Conservation (phyloP, 2,797 vertebrate genomes). For the Pipistrellus nathusii region DNA sequence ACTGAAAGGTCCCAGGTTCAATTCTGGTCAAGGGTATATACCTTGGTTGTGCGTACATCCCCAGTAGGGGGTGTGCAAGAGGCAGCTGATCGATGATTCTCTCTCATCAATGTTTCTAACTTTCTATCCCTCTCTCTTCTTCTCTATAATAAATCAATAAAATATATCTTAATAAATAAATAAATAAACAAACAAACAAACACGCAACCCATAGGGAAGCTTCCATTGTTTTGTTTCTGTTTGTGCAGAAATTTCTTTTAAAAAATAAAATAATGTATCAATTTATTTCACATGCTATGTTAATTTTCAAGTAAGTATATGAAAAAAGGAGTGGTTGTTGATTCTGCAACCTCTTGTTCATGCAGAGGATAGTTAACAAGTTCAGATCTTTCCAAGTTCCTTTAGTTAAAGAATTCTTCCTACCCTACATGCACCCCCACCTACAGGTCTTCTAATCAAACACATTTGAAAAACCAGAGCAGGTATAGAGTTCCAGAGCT, state of each 20-base stretch:
- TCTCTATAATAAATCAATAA: no score
- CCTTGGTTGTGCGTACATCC: no score
- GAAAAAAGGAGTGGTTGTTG: background rate
- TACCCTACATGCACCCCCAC: background rate
- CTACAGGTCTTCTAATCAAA: background rate
- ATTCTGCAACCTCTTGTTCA: background rate
- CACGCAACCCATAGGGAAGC: background rate
- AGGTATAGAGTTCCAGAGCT: background rate
- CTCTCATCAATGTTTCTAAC: no score
- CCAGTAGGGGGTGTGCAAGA: no score
- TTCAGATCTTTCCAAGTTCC: background rate
- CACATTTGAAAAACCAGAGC: background rate
- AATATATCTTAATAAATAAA: no score
- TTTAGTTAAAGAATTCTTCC: background rate
- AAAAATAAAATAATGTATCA: background rate
- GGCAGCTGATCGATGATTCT: no score
- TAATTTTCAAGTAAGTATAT: conserved; percentile 22
- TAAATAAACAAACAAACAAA: no score
- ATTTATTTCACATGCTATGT: background rate
- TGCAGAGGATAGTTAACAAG: background rate
- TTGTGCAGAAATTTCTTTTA: background rate
- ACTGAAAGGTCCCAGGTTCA: no score
- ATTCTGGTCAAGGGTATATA: no score
- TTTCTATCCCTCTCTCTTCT: no score
- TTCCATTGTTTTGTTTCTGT: background rate